Conservation (phyloP, 2,113 vertebrate genomes). For the Siniperca knerii region DNA sequence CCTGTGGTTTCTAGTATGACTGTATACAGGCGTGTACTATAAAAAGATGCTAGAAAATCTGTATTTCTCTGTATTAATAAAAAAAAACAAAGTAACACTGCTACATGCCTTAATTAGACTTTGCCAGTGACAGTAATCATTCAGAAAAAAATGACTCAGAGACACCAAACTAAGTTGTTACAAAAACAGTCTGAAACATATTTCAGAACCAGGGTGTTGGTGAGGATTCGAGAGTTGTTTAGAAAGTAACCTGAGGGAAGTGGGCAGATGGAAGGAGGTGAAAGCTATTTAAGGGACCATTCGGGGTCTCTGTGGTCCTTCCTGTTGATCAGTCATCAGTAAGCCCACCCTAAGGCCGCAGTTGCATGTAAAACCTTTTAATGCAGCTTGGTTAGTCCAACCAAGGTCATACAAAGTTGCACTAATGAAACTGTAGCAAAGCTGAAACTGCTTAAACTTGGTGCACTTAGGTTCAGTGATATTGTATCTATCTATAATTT, state of each 20-base stretch:
- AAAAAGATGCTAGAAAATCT: conserved; percentile 19
- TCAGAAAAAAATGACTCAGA: conserved; percentile 23
- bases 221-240: neutral
- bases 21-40: conserved; percentile 25
- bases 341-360: neutral
- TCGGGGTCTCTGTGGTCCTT: conserved; percentile 21
- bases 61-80: neutral
- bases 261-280: conserved; percentile 33
- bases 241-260: conserved; percentile 10
- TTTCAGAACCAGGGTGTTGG: conserved; percentile 2
- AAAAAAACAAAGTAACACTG: conserved; percentile 25
- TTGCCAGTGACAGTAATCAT: conserved; percentile 16
- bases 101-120: conserved; percentile 14
- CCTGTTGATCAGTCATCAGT: conserved; percentile 43
- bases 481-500: neutral
- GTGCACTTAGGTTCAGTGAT: neutral
- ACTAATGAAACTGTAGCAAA: neutral
- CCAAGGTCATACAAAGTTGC: conserved; percentile 10
- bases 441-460: neutral
- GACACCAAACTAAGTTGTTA: neutral
- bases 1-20: conserved; percentile 27
- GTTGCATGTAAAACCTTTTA: conserved; percentile 29
- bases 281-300: conserved; percentile 34
- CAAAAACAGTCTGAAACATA: neutral
- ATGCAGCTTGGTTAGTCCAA: neutral